phyloP scores from a whole-genome alignment of 2,113 vertebrate genomes.

The Cygnus atratus region DNA sequence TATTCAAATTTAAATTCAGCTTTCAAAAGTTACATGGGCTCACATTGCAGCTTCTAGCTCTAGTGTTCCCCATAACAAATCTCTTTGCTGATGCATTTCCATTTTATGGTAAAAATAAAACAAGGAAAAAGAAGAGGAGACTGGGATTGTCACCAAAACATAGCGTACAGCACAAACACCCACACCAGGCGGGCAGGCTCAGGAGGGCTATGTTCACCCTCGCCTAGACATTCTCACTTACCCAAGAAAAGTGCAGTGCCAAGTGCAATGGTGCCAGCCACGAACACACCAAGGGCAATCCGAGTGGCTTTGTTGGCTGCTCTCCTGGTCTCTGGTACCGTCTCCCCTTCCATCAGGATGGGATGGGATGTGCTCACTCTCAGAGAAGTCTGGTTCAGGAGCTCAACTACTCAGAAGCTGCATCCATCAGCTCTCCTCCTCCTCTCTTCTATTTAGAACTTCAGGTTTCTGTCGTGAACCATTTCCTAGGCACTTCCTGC shows the following conservation, averaged over 20 bases:
- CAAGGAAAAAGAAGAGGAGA: neutral
- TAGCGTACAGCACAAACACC: accelerated
- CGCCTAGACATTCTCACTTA: conserved; percentile 61
- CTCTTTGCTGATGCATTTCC: neutral
- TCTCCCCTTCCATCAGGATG: conserved; percentile 77
- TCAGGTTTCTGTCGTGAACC: conserved; percentile 52
- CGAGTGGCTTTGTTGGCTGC: conserved; percentile 59
- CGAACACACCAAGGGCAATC: conserved; percentile 71
- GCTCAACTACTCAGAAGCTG: conserved; percentile 48
- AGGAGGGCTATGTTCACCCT: neutral
- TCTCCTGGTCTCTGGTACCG: conserved; percentile 38
- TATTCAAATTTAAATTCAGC: neutral
- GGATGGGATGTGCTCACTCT: neutral
- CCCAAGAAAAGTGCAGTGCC: conserved; percentile 76
- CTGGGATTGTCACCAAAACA: neutral
- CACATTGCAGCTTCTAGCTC: neutral
- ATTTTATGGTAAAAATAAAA: neutral
- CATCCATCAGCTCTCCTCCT: conserved; percentile 57
- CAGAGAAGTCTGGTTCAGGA: conserved; percentile 33
- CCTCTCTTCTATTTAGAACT: conserved; percentile 60
- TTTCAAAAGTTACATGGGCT: neutral
- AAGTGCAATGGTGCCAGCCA: conserved; percentile 73
- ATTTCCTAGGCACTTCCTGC: conserved; percentile 56
- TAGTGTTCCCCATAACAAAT: neutral
- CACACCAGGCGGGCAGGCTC: neutral